phyloP scores from a whole-genome alignment of 35 echinoderm and acorn worm genomes.

The Strongylocentrotus purpuratus region DNA sequence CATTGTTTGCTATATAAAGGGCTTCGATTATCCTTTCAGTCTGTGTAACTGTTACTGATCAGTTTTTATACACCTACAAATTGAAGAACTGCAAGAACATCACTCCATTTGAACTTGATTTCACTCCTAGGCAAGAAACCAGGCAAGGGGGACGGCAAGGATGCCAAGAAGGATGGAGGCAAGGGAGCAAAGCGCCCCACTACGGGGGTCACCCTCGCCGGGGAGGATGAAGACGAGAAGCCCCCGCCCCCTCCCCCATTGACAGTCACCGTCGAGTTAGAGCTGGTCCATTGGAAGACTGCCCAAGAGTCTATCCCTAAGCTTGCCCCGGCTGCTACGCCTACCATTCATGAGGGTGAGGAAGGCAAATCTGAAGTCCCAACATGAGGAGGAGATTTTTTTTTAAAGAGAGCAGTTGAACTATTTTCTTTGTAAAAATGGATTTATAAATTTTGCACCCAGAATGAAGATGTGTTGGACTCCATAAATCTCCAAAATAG shows the following conservation, averaged over 20 bases:
- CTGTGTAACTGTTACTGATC: no score
- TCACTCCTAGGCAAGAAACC: constrained; percentile 52
- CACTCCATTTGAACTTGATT: no score
- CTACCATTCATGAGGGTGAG: neutral
- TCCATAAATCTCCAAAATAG: no score
- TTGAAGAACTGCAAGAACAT: no score
- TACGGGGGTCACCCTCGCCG: constrained; percentile 55
- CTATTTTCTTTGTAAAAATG: neutral
- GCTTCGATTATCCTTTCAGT: no score
- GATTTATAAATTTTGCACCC: no score
- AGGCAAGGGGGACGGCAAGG: constrained; percentile 75
- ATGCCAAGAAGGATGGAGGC: constrained; percentile 59
- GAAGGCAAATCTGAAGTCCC: constrained; percentile 38
- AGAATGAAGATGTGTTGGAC: no score
- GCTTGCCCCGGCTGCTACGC: neutral
- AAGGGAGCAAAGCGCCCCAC: constrained; percentile 41
- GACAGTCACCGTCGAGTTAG: constrained; percentile 53
- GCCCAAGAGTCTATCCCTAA: constrained; percentile 87
- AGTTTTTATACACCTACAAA: no score
- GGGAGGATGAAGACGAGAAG: constrained; percentile 73
- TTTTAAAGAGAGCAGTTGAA: neutral
- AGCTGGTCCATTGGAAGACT: constrained; percentile 85
- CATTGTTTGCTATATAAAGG: no score
- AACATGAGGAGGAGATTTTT: neutral
- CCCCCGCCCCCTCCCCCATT: constrained; percentile 40